Evolutionary conservation across 2,797 vertebrate genomes (phyloP), one percentile per base, ranked within the genome.

Genomic region (Propithecus perrieri): DNA sequence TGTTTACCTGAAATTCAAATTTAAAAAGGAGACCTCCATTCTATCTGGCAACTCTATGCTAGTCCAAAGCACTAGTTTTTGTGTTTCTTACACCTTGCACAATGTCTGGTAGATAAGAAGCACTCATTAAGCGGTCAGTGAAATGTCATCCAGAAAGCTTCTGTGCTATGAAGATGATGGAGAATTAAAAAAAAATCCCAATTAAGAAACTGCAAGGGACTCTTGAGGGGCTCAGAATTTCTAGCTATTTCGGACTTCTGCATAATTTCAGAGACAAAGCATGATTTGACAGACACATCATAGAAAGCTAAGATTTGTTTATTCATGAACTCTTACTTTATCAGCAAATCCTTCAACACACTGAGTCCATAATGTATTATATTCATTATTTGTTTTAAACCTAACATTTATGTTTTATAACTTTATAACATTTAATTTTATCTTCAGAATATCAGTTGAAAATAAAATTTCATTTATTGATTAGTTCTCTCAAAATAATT

Each of bases 401-500:
- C 18, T 75, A 92, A 71, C 18, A 67, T 83, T 85, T 93, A 50
- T 57, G 76, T 75, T 92, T 92, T 88, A 76, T 67, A 76, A 59
- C 28, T 69, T 84, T 89, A 17, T 9, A 84, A 57, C 55, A 57
- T 38, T 50, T 13, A 69, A 3, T 67, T 94, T 87, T 88, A 33
- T 46, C 89, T 94, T 53, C 41, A 28, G n/a, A 94, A 89, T 95
- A 88, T 86, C 10, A 38, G 4, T 76, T 95, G 67, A 92, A 83
- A 79, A 50, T 89, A 74, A 74, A 86, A 76, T 92, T 91, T 89
- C 30, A 85, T 94, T 14, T 74, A 71, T 83, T 81, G 61, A 48
- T 95, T 92, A 79, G 4, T 91, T 85, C n/a, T 91, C 53, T 97
- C 30, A 72, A 97, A 96, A 85, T 92, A 78, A 80, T 95, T 69